Evolutionary conservation across 53 echinoderm and acorn worm species (phyloP), one percentile per base, ranked within the genome.

Genomic region (Paelopatides confundens): DNA sequence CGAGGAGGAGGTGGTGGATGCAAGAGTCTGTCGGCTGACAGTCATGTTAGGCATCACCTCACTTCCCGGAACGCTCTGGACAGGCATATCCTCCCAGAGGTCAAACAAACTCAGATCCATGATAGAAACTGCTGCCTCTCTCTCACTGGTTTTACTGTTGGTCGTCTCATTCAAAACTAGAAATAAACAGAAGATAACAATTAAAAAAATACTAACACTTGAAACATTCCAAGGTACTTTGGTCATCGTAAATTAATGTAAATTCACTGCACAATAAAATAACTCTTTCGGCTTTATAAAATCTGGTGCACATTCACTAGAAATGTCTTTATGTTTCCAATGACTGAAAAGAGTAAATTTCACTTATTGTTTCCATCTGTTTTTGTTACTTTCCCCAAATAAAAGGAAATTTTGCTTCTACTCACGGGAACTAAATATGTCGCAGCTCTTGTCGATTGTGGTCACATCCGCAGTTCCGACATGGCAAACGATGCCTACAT

Each of bases 361-460:
- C n/a, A n/a, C n/a, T n/a, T n/a, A n/a, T 43, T 43, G 43, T 43
- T 43, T 43, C 43, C 43, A 43, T 43, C 3, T 43, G 9, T 43
- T 43, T 43, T 43, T 43, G 43, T 4, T 1, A 3, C 12, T 43
- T 43, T 43, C 43, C 12, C 12, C 43, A 10, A 7, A 43, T 43
- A 43, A 43, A 43, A 58, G 58, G 3, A 23, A n/a, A 0, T 14
- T 67, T 67, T 10, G 26, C n/a, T n/a, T n/a, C n/a, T 36, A 74
- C 74, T 74, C 35, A 74, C 74, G n/a, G 46, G 74, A 74, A 46
- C 74, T 74, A 74, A 74, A 74, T 11, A 74, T 74, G 14, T 74
- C 74, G 74, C 74, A 21, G 40, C 35, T 62, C 30, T 84, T 64
- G 64, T 84, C 84, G 84, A 87, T 86, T 21, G 63, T 74, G 65